Percentiles rank a stretch among this genome's conserved stretches.
These are phyloP conservation scores for Drepana falcataria DNA, from an alignment of 2,888 invertebrate genomes.

Conservation along the genomic window DNA sequence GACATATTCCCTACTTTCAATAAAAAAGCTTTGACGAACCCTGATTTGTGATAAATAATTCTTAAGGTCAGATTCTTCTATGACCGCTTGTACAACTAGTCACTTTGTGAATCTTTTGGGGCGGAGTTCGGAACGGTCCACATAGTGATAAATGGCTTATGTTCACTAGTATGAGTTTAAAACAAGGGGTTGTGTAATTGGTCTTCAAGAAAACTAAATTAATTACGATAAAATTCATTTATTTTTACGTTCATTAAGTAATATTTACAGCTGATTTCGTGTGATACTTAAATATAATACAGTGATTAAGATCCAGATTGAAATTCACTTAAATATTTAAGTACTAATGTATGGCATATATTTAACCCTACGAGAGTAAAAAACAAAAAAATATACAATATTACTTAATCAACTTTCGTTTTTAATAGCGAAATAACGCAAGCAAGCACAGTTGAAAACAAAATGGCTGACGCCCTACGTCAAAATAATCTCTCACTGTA, in stretches of 20 bases:
- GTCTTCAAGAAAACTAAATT: not conserved
- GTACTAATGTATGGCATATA: constrained; percentile 2
- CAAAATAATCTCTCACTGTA: not conserved
- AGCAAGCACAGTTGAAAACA: not conserved
- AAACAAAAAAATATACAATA: not conserved
- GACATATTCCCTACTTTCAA: no score
- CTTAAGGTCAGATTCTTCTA: no score
- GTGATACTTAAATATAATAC: not conserved
- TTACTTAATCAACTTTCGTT: not conserved
- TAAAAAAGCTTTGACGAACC: no score
- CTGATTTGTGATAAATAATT: no score
- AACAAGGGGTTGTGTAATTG: not conserved
- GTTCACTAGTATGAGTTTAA: not conserved
- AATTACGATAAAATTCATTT: constrained; percentile 5
- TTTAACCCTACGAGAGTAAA: not conserved
- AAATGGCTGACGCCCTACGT: not conserved
- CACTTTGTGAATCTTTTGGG: no score
- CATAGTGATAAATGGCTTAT: no score
- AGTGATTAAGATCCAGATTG: constrained; percentile 1
- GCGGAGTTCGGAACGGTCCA: no score
- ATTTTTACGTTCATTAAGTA: constrained; percentile 3
- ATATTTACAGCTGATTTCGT: constrained; percentile 4
- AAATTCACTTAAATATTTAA: constrained; percentile 1
- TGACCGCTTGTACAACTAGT: no score
- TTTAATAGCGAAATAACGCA: not conserved